Base-by-base conservation (phyloP, 1,140 invertebrate species). In the Tetramorium alpestre region DNA sequence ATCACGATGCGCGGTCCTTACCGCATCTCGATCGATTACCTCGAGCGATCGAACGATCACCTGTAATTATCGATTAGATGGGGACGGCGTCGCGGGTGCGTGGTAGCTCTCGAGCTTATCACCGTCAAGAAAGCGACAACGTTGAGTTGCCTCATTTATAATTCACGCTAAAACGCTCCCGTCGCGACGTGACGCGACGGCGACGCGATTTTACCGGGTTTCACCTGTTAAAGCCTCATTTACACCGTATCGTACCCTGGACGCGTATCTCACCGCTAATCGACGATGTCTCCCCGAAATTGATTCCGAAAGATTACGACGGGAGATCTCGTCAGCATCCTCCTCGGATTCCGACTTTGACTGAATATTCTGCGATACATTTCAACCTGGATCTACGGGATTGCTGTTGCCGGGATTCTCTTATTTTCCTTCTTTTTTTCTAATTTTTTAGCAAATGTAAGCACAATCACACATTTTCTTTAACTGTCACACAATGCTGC, bases 141-240 rank as follows among this genome's bases (percentile, higher is more conserved):
- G 69, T 62, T 62, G 76, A 69, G 44, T 80, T 22, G 62, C 62
- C 58, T 87, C 72, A 87, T 90, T 90, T 90, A 90, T 90, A 90
- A 90, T 89, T 84, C 67, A 88, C 84, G 54, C 38, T 85, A 64
- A 87, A 78, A 87, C 81, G 75, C 51, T 87, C 33, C 65, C 28
- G 60, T 7, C 58, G 82, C 72, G 58, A 73, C 33, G 51, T 56
- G 54, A 76, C 56, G 38, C n/a, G 18, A n/a, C 64, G n/a, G 6
- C 51, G 78, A 64, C 47, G 60, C 58, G 82, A 80, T 87, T 82
- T 73, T 82, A 84, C 62, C 58, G n/a, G 78, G 78, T 89, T 90
- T 90, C 77, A 87, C 85, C 78, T 88, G 70, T 28, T 76, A 88
- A 82, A 77, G 58, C 67, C 41, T 54, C 64, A 28, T 84, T 72